Evolutionary conservation across 2,888 invertebrate species (phyloP).

Genomic region (Acanthacorydalis orientalis): DNA sequence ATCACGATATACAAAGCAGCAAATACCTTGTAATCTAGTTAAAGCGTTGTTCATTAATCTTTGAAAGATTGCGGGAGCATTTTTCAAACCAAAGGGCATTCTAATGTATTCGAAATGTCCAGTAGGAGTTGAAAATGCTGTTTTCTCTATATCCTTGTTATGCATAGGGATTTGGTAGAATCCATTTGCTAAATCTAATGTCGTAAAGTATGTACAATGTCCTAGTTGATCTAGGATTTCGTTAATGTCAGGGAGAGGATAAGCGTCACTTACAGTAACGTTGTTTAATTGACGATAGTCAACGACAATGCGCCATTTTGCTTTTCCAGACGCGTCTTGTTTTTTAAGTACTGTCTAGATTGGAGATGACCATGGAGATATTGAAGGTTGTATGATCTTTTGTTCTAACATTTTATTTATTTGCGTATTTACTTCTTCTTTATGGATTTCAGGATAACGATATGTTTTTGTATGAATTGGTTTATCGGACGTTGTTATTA

Average conservation of each 20-base stretch:
- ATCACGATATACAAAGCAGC: conserved; percentile 19
- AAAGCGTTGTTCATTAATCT: conserved; percentile 19
- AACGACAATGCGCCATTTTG: conserved; percentile 19
- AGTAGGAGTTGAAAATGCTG: conserved; percentile 6
- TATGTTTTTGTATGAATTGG: conserved; percentile 15
- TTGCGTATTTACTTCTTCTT: conserved; percentile 15
- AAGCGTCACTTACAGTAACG: conserved; percentile 13
- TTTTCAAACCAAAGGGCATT: neutral
- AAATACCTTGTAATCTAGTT: conserved; percentile 15
- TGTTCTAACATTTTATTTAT: conserved; percentile 12
- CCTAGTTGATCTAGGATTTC: conserved; percentile 15
- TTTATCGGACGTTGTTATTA: conserved; percentile 13
- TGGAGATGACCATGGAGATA: conserved; percentile 13
- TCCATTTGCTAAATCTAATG: conserved; percentile 20
- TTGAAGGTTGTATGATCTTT: conserved; percentile 12
- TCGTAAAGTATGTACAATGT: conserved; percentile 19
- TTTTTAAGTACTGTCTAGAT: conserved; percentile 18
- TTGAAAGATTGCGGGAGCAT: neutral
- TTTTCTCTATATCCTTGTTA: neutral
- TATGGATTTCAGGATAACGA: conserved; percentile 15
- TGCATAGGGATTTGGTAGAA: conserved; percentile 14
- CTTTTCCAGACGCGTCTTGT: conserved; percentile 13
- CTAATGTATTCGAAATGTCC: neutral
- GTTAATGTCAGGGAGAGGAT: conserved; percentile 13
- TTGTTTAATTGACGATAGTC: conserved; percentile 19